phyloP scores from a whole-genome alignment of 2,888 invertebrate species.

The Salpingus planirostris region DNA sequence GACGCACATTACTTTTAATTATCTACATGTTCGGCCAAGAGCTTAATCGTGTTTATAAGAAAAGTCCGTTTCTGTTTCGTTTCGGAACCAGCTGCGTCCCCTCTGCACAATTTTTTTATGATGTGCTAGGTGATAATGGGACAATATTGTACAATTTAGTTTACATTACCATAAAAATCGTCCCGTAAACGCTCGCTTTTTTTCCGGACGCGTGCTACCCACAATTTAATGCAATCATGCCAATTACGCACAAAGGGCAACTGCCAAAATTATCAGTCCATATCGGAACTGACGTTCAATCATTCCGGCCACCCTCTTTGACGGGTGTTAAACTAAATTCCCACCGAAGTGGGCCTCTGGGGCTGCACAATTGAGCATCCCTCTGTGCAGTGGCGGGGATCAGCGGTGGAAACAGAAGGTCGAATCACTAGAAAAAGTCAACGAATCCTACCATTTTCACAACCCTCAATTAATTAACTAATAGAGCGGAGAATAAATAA shows the following conservation, averaged over 20 bases:
- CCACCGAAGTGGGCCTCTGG: constrained; percentile 29
- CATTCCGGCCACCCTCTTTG: constrained; percentile 27
- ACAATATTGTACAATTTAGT: constrained; percentile 17
- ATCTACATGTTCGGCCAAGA: too few relatives aligned
- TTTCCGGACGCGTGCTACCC: constrained; percentile 19
- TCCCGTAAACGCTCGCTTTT: constrained; percentile 9
- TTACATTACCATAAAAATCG: constrained; percentile 17
- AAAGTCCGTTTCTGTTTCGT: too few relatives aligned
- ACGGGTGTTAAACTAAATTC: constrained; percentile 32
- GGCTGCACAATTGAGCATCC: constrained; percentile 24
- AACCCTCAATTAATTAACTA: too few relatives aligned
- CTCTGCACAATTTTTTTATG: background rate
- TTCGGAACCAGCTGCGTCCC: background rate
- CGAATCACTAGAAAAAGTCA: too few relatives aligned
- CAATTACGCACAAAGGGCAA: constrained; percentile 31
- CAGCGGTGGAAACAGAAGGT: too few relatives aligned
- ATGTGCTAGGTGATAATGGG: constrained; percentile 1
- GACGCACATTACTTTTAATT: too few relatives aligned
- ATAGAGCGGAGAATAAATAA: too few relatives aligned
- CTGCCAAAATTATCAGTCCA: constrained; percentile 33
- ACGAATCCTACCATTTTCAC: too few relatives aligned
- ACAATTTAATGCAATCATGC: constrained; percentile 29
- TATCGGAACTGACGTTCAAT: constrained; percentile 32
- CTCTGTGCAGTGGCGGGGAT: too few relatives aligned
- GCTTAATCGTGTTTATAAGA: too few relatives aligned